A percentile compares a stretch with the other conserved stretches of the same genome.
These are phyloP conservation scores for Dysdera silvatica DNA, from an alignment of 1,140 invertebrate species.

Conservation along the genomic window DNA sequence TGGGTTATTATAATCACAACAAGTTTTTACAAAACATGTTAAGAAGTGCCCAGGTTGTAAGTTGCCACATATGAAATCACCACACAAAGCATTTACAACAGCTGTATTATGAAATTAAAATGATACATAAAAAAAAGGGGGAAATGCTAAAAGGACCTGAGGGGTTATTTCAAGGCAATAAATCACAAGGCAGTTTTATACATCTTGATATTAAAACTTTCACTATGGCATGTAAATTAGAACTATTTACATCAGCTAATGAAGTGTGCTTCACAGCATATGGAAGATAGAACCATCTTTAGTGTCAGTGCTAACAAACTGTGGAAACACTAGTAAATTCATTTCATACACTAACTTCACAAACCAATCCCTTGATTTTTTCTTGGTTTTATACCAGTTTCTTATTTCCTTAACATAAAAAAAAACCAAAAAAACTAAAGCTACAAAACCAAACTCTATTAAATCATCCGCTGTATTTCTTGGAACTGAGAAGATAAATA, in stretches of 20 bases:
- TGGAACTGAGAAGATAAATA: conserved; percentile 18
- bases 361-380: conserved; percentile 29
- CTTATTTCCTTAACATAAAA: no score
- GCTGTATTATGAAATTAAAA: conserved; percentile 25
- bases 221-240: conserved; percentile 23
- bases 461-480: no score
- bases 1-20: no score
- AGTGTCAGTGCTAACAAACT: conserved; percentile 26
- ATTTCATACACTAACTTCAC: conserved; percentile 17
- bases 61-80: conserved; percentile 21
- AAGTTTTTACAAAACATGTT: no score
- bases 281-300: conserved; percentile 25
- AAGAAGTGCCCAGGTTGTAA: no score
- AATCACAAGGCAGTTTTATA: conserved; percentile 28
- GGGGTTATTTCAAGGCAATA: conserved; percentile 25
- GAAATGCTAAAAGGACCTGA: conserved; percentile 17
- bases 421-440: conserved; percentile 27
- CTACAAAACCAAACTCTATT: conserved; percentile 30
- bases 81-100: conserved; percentile 26
- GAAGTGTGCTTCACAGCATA: conserved; percentile 22
- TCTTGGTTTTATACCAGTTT: conserved; percentile 26
- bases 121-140: conserved; percentile 6
- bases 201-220: conserved; percentile 30
- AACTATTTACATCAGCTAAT: conserved; percentile 29
- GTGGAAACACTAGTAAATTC: conserved; percentile 13